Base-by-base conservation (phyloP, 2,888 invertebrate genomes). In the Folsomia manolachei region DNA sequence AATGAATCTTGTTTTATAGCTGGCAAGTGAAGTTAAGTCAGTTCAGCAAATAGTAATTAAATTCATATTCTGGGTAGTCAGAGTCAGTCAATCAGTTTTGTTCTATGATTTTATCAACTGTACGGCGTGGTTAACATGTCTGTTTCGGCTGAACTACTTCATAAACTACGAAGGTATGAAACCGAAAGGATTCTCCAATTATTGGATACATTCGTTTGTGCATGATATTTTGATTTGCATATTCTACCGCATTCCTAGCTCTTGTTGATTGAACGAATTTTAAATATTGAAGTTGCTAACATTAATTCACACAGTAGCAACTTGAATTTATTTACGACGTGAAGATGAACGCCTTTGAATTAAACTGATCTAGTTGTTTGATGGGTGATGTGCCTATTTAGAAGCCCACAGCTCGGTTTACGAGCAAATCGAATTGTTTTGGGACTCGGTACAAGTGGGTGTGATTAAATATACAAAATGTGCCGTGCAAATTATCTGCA, bases 251-350 rank as follows among this genome's bases (percentile, higher is more conserved):
- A 56, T 56, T 56, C 56, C 21, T 56, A 14, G 7, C 21, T 19
- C 56, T 56, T 56, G 51, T 51, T 51, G 18, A 56, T 21, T 56
- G 56, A 56, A 56, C 56, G 56, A 56, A 56, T 56, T 56, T 56
- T 56, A 56, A 56, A 56, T 56, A 56, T 19, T 39, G 14, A 39
- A 39, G 39, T 39, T 39, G 39, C 14, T 9, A 39, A 39, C 14
- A 9, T 39, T 39, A 14, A 4, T 39, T 39, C 14, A 9, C n/a
- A n/a, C 14, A 39, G 39, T 39, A 39, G 14, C 7, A 39, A 9
- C 39, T 39, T 14, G 14, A 39, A 39, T n/a, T n/a, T n/a, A n/a
- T n/a, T n/a, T n/a, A n/a, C n/a, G n/a, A n/a, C n/a, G n/a, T n/a
- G n/a, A n/a, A n/a, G n/a, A n/a, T n/a, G n/a, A n/a, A n/a, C n/a